These are phyloP conservation scores for Tolypeutes matacus DNA, from an alignment of 2,797 vertebrate species.

Conservation along the genomic window DNA sequence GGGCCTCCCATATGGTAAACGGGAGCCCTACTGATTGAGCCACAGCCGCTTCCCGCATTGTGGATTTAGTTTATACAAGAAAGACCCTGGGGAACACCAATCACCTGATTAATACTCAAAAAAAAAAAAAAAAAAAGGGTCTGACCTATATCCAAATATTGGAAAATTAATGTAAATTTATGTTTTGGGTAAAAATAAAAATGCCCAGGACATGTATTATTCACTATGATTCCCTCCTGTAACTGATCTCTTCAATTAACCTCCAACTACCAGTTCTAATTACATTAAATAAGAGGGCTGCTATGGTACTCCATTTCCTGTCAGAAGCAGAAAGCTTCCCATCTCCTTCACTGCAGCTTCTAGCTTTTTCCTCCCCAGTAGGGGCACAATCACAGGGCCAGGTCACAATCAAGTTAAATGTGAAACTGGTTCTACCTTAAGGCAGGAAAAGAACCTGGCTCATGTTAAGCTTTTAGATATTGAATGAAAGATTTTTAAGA, in stretches of 20 bases:
- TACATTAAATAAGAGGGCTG: neutral
- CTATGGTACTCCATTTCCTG: neutral
- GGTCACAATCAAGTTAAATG: neutral
- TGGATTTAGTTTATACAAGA: neutral
- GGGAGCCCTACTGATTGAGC: too few relatives aligned
- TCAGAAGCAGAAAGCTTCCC: too few relatives aligned
- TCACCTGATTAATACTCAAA: neutral
- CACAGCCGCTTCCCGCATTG: too few relatives aligned
- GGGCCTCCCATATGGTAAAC: too few relatives aligned
- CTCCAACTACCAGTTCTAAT: neutral
- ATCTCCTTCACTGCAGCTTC: neutral
- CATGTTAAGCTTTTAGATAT: neutral
- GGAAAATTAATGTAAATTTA: neutral
- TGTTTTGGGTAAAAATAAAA: neutral
- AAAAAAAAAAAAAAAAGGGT: neutral
- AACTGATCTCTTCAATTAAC: neutral
- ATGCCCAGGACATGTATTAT: neutral
- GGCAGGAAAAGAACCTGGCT: neutral
- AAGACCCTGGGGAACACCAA: neutral
- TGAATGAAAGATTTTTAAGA: neutral
- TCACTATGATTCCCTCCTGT: neutral
- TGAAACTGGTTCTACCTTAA: neutral
- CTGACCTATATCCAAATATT: neutral
- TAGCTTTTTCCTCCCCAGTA: neutral
- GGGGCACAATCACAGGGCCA: neutral